A percentile compares a stretch with the other conserved stretches of the same genome.
These are phyloP conservation scores for Melanotaenia boesemani DNA, from an alignment of 2,797 vertebrate species.

Conservation along the genomic window DNA sequence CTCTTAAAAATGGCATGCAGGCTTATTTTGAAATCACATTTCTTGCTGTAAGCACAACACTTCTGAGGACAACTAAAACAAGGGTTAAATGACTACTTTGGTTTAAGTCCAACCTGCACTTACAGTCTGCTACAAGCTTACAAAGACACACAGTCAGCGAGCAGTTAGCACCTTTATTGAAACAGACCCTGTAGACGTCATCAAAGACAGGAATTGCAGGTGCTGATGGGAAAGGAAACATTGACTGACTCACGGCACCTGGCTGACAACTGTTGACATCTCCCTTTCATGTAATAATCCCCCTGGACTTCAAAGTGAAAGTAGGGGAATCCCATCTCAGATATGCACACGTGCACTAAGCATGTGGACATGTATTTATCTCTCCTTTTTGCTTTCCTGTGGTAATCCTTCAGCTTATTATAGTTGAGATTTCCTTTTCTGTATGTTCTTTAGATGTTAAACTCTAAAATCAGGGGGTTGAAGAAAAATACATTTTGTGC, in stretches of 20 bases:
- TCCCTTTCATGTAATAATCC: constrained; percentile 65
- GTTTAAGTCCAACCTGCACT: too few species aligned
- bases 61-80: background rate
- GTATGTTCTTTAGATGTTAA: constrained; percentile 41
- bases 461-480: constrained; percentile 27
- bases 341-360: constrained; percentile 2
- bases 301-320: constrained; percentile 76
- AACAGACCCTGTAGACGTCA: constrained; percentile 51
- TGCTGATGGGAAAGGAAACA: constrained; percentile 71
- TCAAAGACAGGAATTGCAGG: constrained; percentile 61
- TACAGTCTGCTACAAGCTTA: constrained; percentile 1
- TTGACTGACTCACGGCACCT: constrained; percentile 57
- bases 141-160: background rate
- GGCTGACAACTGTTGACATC: constrained; percentile 74
- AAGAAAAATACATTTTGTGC: constrained; percentile 34
- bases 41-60: background rate
- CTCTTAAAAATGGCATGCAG: background rate
- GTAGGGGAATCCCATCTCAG: constrained; percentile 70
- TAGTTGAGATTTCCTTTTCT: constrained; percentile 39
- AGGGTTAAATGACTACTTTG: background rate
- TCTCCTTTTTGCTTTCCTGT: background rate
- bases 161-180: constrained; percentile 50
- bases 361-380: constrained; percentile 33
- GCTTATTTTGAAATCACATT: background rate
- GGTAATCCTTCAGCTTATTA: constrained; percentile 46